Evolutionary conservation across 2,797 vertebrate genomes (phyloP).

Genomic region (Dermochelys coriacea): DNA sequence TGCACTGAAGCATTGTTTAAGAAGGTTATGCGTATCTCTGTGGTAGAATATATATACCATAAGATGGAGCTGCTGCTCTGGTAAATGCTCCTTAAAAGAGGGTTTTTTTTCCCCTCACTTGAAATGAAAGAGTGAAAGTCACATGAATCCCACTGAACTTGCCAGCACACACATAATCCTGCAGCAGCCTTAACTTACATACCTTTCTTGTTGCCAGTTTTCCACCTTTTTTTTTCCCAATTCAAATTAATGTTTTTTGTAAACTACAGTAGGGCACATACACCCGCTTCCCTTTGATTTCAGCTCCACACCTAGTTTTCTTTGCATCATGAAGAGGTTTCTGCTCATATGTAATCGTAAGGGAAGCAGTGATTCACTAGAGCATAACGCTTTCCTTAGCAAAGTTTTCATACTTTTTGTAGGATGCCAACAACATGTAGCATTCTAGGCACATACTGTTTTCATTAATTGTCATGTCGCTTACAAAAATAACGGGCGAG

Average conservation of each 20-base stretch:
- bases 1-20: background rate
- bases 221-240: conserved; percentile 6
- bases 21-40: background rate
- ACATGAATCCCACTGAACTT: conserved; percentile 15
- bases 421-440: background rate
- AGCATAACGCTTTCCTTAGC: conserved; percentile 52
- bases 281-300: conserved; percentile 58
- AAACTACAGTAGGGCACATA: conserved; percentile 22
- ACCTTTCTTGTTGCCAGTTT: conserved; percentile 50
- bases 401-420: background rate
- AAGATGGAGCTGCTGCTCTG: conserved; percentile 72
- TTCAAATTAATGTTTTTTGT: background rate
- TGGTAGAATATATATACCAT: conserved; percentile 46
- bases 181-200: conserved; percentile 46
- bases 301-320: conserved; percentile 59
- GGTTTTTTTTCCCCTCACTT: background rate
- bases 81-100: conserved; percentile 31
- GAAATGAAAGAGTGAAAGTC: conserved; percentile 19
- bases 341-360: conserved; percentile 61
- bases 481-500: background rate
- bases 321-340: conserved; percentile 38
- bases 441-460: background rate
- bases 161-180: conserved; percentile 32
- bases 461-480: background rate
- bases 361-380: conserved; percentile 59